Evolutionary conservation across 2,888 invertebrate genomes (phyloP).

Genomic region (Eilema sororculum): DNA sequence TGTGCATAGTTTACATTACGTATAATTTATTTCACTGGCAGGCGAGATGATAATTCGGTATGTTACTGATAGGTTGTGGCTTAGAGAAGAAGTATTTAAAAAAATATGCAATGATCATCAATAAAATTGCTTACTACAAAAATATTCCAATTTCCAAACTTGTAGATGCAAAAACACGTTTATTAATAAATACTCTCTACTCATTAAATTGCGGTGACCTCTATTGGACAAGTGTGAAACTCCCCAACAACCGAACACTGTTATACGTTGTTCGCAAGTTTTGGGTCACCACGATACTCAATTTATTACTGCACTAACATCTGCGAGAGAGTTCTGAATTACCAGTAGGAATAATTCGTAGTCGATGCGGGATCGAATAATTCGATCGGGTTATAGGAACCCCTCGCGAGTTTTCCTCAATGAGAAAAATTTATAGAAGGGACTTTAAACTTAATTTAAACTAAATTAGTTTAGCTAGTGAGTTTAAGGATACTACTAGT

Average conservation of each 20-base stretch:
- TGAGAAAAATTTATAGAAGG: no score
- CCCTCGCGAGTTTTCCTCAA: no score
- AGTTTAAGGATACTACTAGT: no score
- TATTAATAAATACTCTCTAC: conserved; percentile 6
- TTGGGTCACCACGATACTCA: conserved; percentile 23
- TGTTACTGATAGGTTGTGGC: no score
- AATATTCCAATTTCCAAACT: not conserved
- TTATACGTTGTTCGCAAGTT: conserved; percentile 36
- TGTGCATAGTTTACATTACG: no score
- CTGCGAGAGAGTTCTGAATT: not conserved
- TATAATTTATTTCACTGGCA: no score
- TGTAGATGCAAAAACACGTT: conserved; percentile 1
- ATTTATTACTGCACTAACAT: conserved; percentile 14
- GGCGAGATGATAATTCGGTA: no score
- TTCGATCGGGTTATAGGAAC: no score
- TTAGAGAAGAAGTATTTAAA: no score
- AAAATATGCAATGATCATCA: not conserved
- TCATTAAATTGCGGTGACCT: not conserved
- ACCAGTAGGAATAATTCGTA: not conserved
- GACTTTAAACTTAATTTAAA: no score
- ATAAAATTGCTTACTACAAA: not conserved
- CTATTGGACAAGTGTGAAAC: conserved; percentile 27
- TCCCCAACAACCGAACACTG: conserved; percentile 26
- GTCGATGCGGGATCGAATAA: no score
- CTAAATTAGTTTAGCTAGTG: no score